These are phyloP conservation scores for Disparrhopalites patrizii DNA, from an alignment of 2,888 invertebrate genomes.

Conservation along the genomic window DNA sequence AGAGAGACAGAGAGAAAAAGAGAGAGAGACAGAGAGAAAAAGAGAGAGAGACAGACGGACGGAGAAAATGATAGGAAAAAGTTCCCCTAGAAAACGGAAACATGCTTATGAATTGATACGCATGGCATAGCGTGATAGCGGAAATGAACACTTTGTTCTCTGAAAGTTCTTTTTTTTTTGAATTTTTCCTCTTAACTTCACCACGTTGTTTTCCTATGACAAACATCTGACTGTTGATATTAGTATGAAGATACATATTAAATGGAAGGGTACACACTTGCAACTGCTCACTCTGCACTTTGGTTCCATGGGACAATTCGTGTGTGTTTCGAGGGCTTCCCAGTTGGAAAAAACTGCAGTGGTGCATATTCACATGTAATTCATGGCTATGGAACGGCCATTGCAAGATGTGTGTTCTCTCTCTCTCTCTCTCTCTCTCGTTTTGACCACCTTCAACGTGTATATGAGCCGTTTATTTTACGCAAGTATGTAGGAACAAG, in stretches of 20 bases:
- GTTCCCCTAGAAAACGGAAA: constrained; percentile 39
- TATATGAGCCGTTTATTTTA: too few relatives aligned
- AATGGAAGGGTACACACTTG: background rate
- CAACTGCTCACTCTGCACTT: too few relatives aligned
- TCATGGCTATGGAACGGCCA: too few relatives aligned
- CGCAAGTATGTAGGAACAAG: too few relatives aligned
- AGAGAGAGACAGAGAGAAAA: background rate
- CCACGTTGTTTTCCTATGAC: background rate
- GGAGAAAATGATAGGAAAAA: constrained; percentile 21
- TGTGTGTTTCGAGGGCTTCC: background rate
- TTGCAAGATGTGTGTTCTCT: too few relatives aligned
- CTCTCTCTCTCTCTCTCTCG: too few relatives aligned
- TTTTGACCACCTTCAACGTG: too few relatives aligned
- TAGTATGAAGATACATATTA: background rate
- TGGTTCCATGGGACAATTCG: too few relatives aligned
- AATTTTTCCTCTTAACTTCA: constrained; percentile 1
- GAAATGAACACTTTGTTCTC: constrained; percentile 47
- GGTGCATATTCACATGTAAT: too few relatives aligned
- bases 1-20: constrained; percentile 16
- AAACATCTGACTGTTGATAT: too few relatives aligned
- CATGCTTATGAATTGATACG: constrained; percentile 47
- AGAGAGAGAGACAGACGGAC: background rate
- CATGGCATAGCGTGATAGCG: constrained; percentile 39
- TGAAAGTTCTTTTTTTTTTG: constrained; percentile 5
- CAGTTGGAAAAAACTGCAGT: background rate